Evolutionary conservation across 2,797 vertebrate genomes (phyloP), one percentile per base, ranked within the genome.

Genomic region (Melopsittacus undulatus): DNA sequence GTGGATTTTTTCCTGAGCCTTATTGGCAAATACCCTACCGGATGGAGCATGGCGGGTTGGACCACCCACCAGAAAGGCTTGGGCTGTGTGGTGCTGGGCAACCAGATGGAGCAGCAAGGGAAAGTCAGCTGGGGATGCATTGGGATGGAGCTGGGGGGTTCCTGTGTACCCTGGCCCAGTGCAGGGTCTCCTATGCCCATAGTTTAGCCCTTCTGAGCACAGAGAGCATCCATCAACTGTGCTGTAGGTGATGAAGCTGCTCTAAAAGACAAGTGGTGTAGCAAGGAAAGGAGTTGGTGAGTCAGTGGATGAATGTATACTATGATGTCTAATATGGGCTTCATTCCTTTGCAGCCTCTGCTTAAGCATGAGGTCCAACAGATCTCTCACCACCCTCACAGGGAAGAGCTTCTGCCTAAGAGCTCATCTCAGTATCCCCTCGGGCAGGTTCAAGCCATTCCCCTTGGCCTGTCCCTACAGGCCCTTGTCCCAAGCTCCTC

Each of bases 131-230:
- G 26, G 56, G 14, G n/a, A 34, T 34, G n/a, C 4, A 1, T 9
- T 48, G 57, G 40, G 38, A 10, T 46, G 34, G 26, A 66, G 64
- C 29, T 29, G n/a, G 18, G n/a, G 38, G 22, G 18, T 52, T 38
- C 68, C 57, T 30, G 27, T 10, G 4, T 17, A 16, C 14, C 23
- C 48, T 45, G 27, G 13, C 17, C 62, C 46, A 6, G 14, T 4
- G 24, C 36, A 42, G 42, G 54, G 8, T 57, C 48, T 30, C n/a
- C 43, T 57, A 0, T 0, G 16, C 9, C 0, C 0, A 4, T 45
- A 40, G 21, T 52, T 45, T 88, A 42, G 15, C 20, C 45, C 40
- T 51, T 40, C 40, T 8, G 23, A 77, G 72, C 57, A 32, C 13
- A 36, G 64, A 34, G 14, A 34, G 56, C n/a, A 57, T 57, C 56